Evolutionary conservation across 1,140 invertebrate genomes (phyloP).

Genomic region (Lordiphosa collinella): DNA sequence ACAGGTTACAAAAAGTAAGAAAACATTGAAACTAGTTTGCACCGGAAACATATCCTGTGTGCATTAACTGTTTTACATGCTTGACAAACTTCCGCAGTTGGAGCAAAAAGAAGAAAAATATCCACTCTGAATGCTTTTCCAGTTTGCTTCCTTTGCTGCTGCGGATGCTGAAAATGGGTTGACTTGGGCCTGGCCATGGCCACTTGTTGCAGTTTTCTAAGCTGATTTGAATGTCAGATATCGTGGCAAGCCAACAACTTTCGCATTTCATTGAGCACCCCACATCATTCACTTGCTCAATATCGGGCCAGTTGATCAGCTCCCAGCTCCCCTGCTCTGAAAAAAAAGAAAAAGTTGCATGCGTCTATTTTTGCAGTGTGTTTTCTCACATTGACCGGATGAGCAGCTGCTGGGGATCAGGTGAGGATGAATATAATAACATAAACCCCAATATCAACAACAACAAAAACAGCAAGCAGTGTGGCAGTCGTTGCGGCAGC

Average conservation of each 20-base stretch:
- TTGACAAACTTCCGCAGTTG: slow-evolving; percentile 62
- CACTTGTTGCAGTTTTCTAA: slow-evolving; percentile 60
- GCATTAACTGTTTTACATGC: slow-evolving; percentile 73
- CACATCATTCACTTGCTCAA: slow-evolving; percentile 58
- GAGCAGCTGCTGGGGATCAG: slow-evolving; percentile 77
- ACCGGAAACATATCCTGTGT: slow-evolving; percentile 75
- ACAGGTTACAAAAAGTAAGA: slow-evolving; percentile 15
- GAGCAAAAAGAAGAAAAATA: slow-evolving; percentile 8
- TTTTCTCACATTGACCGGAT: slow-evolving; percentile 77
- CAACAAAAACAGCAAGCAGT: slow-evolving; percentile 16
- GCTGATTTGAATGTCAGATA: slow-evolving; percentile 77
- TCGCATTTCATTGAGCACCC: slow-evolving; percentile 66
- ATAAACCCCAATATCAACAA: slow-evolving; percentile 75
- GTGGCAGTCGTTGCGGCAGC: slow-evolving; percentile 32
- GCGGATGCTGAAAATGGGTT: slow-evolving; percentile 65
- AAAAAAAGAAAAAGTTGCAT: slow-evolving; percentile 66
- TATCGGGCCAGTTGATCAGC: slow-evolving; percentile 67
- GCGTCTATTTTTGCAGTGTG: slow-evolving; percentile 18
- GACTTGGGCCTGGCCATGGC: slow-evolving; percentile 35
- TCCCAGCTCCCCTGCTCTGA: slow-evolving; percentile 2
- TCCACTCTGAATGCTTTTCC: slow-evolving; percentile 25
- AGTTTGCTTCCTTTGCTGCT: slow-evolving; percentile 44
- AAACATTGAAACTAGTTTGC: slow-evolving; percentile 47
- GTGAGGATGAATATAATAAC: slow-evolving; percentile 78
- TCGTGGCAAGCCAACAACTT: slow-evolving; percentile 53